Evolutionary conservation across 2,797 vertebrate genomes (phyloP), one percentile per base, ranked within the genome.

Genomic region (Salarias fasciatus): DNA sequence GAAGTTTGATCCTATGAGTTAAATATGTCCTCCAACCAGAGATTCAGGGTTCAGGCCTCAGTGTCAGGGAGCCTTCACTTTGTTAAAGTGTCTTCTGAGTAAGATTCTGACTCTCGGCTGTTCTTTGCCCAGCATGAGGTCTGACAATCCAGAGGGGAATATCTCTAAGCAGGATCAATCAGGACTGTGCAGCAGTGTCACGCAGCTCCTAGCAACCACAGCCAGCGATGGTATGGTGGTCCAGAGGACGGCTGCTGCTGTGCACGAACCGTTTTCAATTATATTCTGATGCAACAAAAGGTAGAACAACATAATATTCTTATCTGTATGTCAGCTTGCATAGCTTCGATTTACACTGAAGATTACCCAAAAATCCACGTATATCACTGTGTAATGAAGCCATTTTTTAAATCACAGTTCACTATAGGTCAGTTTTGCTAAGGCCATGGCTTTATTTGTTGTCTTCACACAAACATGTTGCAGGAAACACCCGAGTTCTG

Each of bases 101-200:
- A n/a, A 38, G 36, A 57, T 1, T 10, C 30, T 2, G 4, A 41
- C 13, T 43, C 45, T 69, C 18, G 38, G 60, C 43, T 53, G 45
- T 56, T 77, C 50, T 48, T 38, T 30, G 40, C 71, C 63, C 69
- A 58, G 71, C 52, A 5, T 57, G 69, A 13, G n/a, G 56, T 40
- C 56, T 43, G 51, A 72, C 54, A 58, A 52, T 54, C 59, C 52
- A 31, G 61, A 54, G 54, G 52, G 67, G 58, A 57, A 47, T 72
- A 46, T 58, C 53, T 44, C 40, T 9, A 8, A 43, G 2, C 52
- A 24, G 42, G 62, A 70, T 72, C 71, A 55, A 55, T 77, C 61
- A 50, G 12, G 18, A 31, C 62, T 68, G n/a, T 55, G 51, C 35
- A 60, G 28, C 40, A 53, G 42, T 44, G 41, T 72, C 50, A 47